Evolutionary conservation across 2,113 vertebrate genomes (phyloP), one percentile per base, ranked within the genome.

Genomic region (Cisticola juncidis): DNA sequence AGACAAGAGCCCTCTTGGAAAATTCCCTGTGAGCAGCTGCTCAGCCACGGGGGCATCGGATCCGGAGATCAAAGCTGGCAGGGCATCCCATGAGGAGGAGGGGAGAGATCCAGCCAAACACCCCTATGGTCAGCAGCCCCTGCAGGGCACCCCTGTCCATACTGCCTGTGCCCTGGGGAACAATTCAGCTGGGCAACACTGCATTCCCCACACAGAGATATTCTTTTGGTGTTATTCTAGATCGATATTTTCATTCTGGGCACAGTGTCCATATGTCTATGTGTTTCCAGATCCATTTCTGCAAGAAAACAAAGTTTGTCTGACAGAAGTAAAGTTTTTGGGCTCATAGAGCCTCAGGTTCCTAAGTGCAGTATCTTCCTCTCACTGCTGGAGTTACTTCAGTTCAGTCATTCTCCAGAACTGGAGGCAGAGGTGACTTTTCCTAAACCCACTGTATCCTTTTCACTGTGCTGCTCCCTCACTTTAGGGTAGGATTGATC

Each of bases 11-110:
- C 28, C 48, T 78, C 68, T 11, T 83, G 80, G 72, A 94, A 95
- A 93, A 95, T 90, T 80, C 56, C 33, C 33, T 12, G 5, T 5
- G 22, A 84, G 86, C 92, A 94, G 69, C 95, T 94, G 76, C 77
- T 74, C 51, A 48, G 29, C 35, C 57, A 29, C 4, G 3, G 35
- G 23, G 20, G 24, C 50, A 14, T 42, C 0, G 0, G 60, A 87
- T 70, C 85, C 0, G 1, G 62, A 66, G 79, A 47, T 77, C 71
- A 84, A 86, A 88, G 82, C 56, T 86, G 83, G 64, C 69, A 71
- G 70, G 51, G 12, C 73, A 74, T 57, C 56, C 68, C 35, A 12
- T n/a, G 61, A 77, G n/a, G 58, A 92, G 62, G 35, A 86, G 69
- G 78, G 47, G 80, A 92, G 38, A 2, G 42, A 50, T 80, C 61